Evolutionary conservation across 2,888 invertebrate species (phyloP).

Genomic region (Hydropsyche betteni): DNA sequence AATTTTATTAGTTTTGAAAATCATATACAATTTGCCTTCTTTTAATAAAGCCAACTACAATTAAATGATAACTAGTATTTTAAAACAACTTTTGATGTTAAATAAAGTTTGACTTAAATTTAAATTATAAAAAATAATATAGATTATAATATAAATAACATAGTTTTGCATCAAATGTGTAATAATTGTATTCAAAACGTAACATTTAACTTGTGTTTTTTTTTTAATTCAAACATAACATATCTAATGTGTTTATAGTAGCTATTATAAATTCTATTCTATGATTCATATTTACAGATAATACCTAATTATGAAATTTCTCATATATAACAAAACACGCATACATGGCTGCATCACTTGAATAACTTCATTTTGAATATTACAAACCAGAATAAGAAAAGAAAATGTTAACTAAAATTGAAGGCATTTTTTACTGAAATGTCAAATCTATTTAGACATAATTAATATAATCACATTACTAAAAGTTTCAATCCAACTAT

Average conservation of each 20-base stretch:
- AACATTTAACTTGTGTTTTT: conserved; percentile 9
- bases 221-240: conserved; percentile 5
- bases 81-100: conserved; percentile 11
- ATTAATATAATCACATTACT: no score
- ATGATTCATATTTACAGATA: not conserved
- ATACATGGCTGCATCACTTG: no score
- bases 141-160: conserved; percentile 18
- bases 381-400: no score
- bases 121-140: conserved; percentile 29
- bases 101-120: not conserved
- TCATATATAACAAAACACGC: not conserved
- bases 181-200: conserved; percentile 11
- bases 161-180: conserved; percentile 18
- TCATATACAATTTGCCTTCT: conserved; percentile 15
- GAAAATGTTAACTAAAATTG: no score
- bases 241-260: conserved; percentile 4
- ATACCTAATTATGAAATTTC: conserved; percentile 7
- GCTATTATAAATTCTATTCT: conserved; percentile 2
- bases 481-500: no score
- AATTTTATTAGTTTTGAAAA: no score
- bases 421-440: no score
- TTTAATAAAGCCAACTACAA: not conserved
- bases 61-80: conserved; percentile 18
- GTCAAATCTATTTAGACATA: no score
- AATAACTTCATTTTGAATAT: no score